Conservation (phyloP, 2,888 invertebrate species). For the Agonopterix alstromeriana region DNA sequence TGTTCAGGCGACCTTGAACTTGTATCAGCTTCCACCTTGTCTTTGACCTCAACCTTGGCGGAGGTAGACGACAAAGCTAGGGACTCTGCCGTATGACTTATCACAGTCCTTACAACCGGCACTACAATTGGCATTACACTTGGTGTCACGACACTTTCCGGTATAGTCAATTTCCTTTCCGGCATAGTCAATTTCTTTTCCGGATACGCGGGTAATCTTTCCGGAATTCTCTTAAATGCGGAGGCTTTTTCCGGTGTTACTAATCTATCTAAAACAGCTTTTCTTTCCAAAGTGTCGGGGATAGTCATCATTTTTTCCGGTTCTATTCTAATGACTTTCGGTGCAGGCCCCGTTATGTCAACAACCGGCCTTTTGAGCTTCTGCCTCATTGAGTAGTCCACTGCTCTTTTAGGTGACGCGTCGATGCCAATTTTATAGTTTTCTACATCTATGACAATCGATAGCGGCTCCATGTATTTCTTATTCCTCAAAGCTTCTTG, state of each 20-base stretch:
- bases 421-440: constrained; percentile 69
- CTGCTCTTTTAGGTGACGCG: constrained; percentile 65
- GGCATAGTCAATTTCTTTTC: constrained; percentile 5
- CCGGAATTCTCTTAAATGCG: constrained; percentile 27
- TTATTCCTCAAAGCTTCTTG: constrained; percentile 50
- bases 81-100: constrained; percentile 64
- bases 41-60: constrained; percentile 16
- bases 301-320: constrained; percentile 22
- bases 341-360: constrained; percentile 39
- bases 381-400: constrained; percentile 63
- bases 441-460: constrained; percentile 68
- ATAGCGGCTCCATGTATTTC: constrained; percentile 63
- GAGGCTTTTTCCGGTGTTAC: constrained; percentile 33
- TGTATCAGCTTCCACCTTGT: constrained; percentile 36
- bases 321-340: constrained; percentile 46
- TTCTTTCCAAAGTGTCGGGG: constrained; percentile 18
- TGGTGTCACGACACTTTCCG: constrained; percentile 49
- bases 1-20: constrained; percentile 52
- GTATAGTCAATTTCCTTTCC: constrained; percentile 40
- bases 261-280: constrained; percentile 12
- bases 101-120: constrained; percentile 42
- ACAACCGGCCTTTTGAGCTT: constrained; percentile 56
- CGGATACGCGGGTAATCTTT: constrained; percentile 16
- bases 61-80: constrained; percentile 44
- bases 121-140: constrained; percentile 12